Evolutionary conservation across 2,797 vertebrate species (phyloP), one percentile per base, ranked within the genome.

Genomic region (Lithobates pipiens): DNA sequence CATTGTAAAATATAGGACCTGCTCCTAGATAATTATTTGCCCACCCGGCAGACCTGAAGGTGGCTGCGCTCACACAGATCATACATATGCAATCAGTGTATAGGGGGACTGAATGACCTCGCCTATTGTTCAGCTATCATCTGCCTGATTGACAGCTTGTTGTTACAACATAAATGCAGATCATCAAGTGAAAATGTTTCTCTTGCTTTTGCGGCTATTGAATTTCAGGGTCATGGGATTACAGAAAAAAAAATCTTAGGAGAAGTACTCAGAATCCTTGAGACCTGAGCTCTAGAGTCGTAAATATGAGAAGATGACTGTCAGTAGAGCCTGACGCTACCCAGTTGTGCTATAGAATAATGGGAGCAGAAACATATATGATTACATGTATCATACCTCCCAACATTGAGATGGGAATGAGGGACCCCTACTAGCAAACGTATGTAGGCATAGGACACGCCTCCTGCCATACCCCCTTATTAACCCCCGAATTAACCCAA

Each of bases 11-110:
- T n/a, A 61, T 18, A 18, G 57, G 3, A 61, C 16, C 23, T 23
- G 57, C 57, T 61, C 23, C 61, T 10, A 8, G 61, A 6, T 2
- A n/a, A 63, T 32, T 23, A 32, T 61, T 23, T 34, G 50, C 68
- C 34, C 79, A 57, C 44, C 6, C 44, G 18, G 68, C 13, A 61
- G 27, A 70, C 25, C 25, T 10, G 5, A 50, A 27, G 68, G 50
- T 69, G 67, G 78, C 44, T 42, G 11, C 50, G 57, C 68, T 73
- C 15, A 57, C 44, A 61, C 36, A 81, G 69, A 23, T 72, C 7
- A 57, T 34, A 61, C 4, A 80, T n/a, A 80, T 21, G 10, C 65
- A 69, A 5, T 67, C 7, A 29, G 29, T 21, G 65, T 46, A 27
- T 36, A 13, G 5, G 36, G 32, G 32, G 42, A 50, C 29, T 50